phyloP scores from a whole-genome alignment of 2,888 invertebrate genomes.

The Aphidoletes aphidimyza region DNA sequence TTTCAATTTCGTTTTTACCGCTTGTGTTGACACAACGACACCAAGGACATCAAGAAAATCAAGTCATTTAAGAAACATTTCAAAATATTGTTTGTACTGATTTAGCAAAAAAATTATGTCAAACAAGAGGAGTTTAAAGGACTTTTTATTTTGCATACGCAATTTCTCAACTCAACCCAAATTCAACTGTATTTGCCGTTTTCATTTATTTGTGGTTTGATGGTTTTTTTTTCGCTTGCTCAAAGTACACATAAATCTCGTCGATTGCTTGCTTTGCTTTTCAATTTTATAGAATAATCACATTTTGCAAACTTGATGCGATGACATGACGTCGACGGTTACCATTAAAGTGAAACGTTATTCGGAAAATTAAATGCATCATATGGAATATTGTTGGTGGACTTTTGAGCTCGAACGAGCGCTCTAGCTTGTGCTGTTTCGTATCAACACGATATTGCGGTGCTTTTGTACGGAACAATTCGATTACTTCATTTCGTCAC shows the following conservation, averaged over 20 bases:
- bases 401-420: too few species aligned
- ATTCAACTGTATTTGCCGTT: too few species aligned
- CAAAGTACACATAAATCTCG: conserved; percentile 14
- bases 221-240: neutral
- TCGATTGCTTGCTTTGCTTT: conserved; percentile 35
- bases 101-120: neutral
- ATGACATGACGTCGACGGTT: neutral
- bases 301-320: conserved; percentile 21
- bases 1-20: neutral
- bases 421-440: neutral
- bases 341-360: conserved; percentile 10
- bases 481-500: conserved; percentile 6
- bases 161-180: too few species aligned
- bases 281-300: conserved; percentile 4
- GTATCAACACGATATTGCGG: neutral
- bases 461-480: neutral
- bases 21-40: neutral
- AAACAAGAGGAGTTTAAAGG: neutral
- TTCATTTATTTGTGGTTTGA: too few species aligned
- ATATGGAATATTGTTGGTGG: too few species aligned
- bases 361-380: neutral
- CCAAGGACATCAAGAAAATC: too few species aligned
- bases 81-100: neutral
- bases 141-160: neutral
- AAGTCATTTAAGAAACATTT: neutral